phyloP scores from a whole-genome alignment of 2,888 invertebrate species.

The Drosophila rubida region DNA sequence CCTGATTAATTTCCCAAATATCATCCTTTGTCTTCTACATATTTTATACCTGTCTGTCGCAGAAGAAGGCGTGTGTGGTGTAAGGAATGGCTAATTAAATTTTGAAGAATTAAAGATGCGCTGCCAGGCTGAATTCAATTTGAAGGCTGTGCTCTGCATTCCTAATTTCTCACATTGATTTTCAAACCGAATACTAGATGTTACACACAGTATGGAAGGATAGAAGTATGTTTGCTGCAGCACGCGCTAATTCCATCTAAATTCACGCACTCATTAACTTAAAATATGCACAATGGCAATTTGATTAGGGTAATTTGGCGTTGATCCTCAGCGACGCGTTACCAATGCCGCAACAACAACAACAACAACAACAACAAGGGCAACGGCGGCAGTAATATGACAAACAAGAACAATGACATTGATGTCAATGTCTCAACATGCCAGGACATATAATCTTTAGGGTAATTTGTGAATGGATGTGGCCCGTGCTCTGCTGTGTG shows the following conservation, averaged over 20 bases:
- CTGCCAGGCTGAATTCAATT: conserved; percentile 1
- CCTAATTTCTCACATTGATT: neutral
- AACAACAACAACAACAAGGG: neutral
- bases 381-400: neutral
- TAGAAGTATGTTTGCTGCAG: conserved; percentile 3
- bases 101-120: neutral
- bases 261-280: conserved; percentile 76
- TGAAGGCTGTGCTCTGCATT: conserved; percentile 1
- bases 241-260: conserved; percentile 62
- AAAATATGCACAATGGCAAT: conserved; percentile 79
- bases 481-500: too few species aligned
- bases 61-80: too few species aligned
- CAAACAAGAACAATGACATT: conserved; percentile 33
- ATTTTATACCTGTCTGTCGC: neutral
- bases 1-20: conserved; percentile 35
- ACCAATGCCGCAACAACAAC: conserved; percentile 19
- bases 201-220: neutral
- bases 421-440: conserved; percentile 50
- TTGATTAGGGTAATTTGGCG: conserved; percentile 80
- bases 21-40: neutral
- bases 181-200: neutral
- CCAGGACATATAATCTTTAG: conserved; percentile 56
- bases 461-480: conserved; percentile 70
- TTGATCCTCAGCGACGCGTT: conserved; percentile 63
- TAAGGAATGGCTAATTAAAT: conserved; percentile 12